Evolutionary conservation across 2,797 vertebrate genomes (phyloP).

Genomic region (Adelosebastes latens): DNA sequence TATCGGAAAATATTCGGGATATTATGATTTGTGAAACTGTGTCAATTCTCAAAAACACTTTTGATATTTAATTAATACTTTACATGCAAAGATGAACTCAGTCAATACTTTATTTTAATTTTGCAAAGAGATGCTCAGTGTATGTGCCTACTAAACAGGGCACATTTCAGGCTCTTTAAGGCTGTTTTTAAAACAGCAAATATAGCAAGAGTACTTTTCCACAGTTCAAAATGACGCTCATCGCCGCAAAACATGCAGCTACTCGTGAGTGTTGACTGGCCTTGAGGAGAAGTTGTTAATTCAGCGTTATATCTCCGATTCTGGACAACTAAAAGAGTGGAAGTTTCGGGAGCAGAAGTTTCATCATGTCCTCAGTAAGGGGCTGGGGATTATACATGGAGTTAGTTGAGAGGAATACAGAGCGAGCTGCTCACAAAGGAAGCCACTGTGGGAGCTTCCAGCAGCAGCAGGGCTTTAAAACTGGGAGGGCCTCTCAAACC

Average conservation of each 20-base stretch:
- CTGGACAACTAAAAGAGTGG: not conserved
- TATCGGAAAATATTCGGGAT: too few relatives aligned
- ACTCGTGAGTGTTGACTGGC: not conserved
- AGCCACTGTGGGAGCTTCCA: constrained; percentile 76
- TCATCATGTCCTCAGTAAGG: constrained; percentile 29
- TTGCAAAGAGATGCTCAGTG: too few relatives aligned
- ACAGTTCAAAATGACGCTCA: not conserved
- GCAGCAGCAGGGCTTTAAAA: constrained; percentile 61
- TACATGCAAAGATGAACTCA: too few relatives aligned
- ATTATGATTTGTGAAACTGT: too few relatives aligned
- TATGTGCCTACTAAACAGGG: not conserved
- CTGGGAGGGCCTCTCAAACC: constrained; percentile 57
- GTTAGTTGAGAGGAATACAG: constrained; percentile 70
- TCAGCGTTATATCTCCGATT: not conserved
- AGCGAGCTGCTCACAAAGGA: constrained; percentile 71
- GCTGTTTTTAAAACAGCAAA: not conserved
- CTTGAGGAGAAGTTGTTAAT: not conserved
- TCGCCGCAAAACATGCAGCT: not conserved
- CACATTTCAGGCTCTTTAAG: not conserved
- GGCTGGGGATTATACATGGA: constrained; percentile 32
- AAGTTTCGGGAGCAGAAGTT: constrained; percentile 35
- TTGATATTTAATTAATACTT: too few relatives aligned
- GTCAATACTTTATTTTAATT: too few relatives aligned
- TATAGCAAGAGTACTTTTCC: not conserved
- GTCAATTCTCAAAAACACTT: too few relatives aligned